Evolutionary conservation across 2,888 invertebrate species (phyloP), one percentile per base, ranked within the genome.

Genomic region (Philopedon plagiatum): DNA sequence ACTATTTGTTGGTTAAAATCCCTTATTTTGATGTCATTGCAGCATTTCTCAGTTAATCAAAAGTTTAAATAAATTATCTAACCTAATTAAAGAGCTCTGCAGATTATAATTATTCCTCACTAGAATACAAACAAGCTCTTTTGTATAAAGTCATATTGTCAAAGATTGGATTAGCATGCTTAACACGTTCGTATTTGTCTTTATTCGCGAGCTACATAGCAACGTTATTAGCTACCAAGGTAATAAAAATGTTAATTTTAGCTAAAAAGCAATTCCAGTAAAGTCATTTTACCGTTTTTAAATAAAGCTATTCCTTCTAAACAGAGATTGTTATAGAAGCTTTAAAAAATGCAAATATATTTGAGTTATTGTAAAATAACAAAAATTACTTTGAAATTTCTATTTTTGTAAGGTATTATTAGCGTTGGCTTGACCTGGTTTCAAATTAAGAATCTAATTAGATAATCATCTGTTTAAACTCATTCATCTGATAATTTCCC

Each of bases 141-240:
- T 46, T 29, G 26, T 51, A 51, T 51, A 51, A 51, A 51, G 26
- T 51, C 51, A 51, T 51, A 51, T 51, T 51, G 51, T 51, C 51
- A 51, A 51, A 11, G n/a, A 51, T 51, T 51, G 11, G 51, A 51
- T 51, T 51, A 26, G 26, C 51, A 51, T 51, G 51, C 51, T 29
- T 29, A 51, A 26, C 51, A 51, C 51, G 51, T 51, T 15, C 29
- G 51, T 51, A 51, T 49, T 49, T 49, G 49, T 26, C 23, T 13
- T 49, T 49, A 49, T 23, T 51, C 13, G 13, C 15, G 15, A 51
- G 15, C 26, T 29, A 51, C 26, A 51, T 26, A 51, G 29, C 51
- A 15, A 8, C 29, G 15, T 51, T 51, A 51, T 51, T 51, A 51
- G 51, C 51, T 29, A 29, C 29, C 26, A 51, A 15, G 51, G 51